Conservation (phyloP, 2,797 vertebrate species). For the Poecilia picta region DNA sequence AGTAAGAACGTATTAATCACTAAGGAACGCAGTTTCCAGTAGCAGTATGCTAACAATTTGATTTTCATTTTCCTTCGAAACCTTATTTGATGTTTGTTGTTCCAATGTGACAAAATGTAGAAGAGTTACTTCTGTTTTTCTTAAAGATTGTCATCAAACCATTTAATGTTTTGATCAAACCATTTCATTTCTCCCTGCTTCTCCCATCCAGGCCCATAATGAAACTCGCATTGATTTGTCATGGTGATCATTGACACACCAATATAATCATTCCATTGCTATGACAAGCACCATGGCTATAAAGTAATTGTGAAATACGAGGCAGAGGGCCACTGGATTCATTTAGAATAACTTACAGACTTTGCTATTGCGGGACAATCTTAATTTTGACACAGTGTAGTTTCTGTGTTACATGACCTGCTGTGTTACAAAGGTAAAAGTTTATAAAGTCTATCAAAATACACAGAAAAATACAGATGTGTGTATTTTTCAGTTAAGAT, state of each 20-base stretch:
- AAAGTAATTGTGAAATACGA: not conserved
- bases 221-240: constrained; percentile 5
- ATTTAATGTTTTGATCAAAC: not conserved
- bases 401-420: not conserved
- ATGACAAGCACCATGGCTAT: constrained; percentile 10
- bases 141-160: not conserved
- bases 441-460: not conserved
- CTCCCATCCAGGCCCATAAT: not conserved
- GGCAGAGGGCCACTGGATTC: not conserved
- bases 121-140: not conserved
- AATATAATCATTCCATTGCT: not conserved
- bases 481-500: not conserved
- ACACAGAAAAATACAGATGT: not conserved
- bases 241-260: not conserved
- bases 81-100: not conserved
- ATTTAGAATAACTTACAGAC: not conserved
- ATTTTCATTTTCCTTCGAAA: not conserved
- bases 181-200: not conserved
- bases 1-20: no score
- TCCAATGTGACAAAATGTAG: not conserved
- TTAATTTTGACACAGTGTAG: not conserved
- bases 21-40: no score
- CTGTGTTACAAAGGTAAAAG: not conserved
- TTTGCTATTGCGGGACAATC: not conserved
- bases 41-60: not conserved